These are phyloP conservation scores for Actinia tenebrosa DNA, from an alignment of 64 coral and sea anemone species.

Conservation along the genomic window DNA sequence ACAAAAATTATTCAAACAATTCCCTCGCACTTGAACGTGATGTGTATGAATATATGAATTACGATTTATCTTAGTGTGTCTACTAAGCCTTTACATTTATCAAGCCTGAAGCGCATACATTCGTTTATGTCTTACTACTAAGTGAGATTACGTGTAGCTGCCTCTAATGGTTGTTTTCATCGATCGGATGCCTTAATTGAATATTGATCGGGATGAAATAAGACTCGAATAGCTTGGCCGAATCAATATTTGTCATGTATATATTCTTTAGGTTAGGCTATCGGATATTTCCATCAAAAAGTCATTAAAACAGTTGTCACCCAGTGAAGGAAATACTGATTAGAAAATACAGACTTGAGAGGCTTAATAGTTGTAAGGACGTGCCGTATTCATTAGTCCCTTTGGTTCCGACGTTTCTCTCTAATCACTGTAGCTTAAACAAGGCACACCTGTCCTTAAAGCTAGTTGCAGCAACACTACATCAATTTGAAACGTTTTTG, in stretches of 20 bases:
- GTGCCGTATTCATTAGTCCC: slow-evolving; percentile 9
- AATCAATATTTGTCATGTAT: slow-evolving; percentile 22
- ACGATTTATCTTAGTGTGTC: background rate
- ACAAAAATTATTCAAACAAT: background rate
- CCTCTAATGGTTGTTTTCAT: slow-evolving; percentile 6
- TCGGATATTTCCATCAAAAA: slow-evolving; percentile 23
- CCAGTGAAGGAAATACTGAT: slow-evolving; percentile 22
- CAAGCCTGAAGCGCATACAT: background rate
- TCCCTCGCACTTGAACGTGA: background rate
- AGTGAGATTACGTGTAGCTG: background rate
- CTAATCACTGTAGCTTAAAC: slow-evolving; percentile 32
- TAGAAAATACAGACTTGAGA: slow-evolving; percentile 23
- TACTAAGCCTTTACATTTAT: background rate
- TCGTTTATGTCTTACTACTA: background rate
- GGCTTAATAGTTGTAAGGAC: slow-evolving; percentile 20
- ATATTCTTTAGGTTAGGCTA: slow-evolving; percentile 24
- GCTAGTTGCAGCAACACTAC: background rate
- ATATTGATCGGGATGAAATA: slow-evolving; percentile 10
- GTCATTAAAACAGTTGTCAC: slow-evolving; percentile 17
- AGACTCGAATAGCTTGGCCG: slow-evolving; percentile 3
- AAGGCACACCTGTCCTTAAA: slow-evolving; percentile 17
- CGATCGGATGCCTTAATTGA: slow-evolving; percentile 6
- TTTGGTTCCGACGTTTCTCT: slow-evolving; percentile 10
- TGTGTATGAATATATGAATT: background rate
- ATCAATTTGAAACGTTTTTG: background rate